Evolutionary conservation across 2,113 vertebrate genomes (phyloP), one percentile per base, ranked within the genome.

Genomic region (Bos javanicus): DNA sequence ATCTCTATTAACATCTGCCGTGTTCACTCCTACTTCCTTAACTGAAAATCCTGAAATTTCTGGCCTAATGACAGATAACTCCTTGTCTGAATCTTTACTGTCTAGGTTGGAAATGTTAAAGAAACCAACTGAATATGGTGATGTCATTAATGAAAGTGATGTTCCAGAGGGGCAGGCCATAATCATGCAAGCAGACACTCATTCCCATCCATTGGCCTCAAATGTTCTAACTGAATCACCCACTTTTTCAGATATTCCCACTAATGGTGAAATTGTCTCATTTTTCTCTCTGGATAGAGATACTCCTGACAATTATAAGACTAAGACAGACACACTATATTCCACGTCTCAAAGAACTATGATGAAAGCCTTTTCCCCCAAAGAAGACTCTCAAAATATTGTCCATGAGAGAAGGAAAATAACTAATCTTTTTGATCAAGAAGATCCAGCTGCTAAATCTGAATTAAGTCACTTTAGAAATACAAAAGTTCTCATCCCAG

Each of bases 381-480:
- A 23, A 89, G 16, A 43, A 91, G 43, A 81, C 15, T 89, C 67
- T 92, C 87, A 81, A 74, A 85, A 89, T 26, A 86, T 10, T 92
- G 5, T 89, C 39, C 30, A 57, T 7, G 15, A 50, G 43, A 74
- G 28, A 85, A 50, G 26, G 6, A 74, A 97, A 85, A 62, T 5
- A 57, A 59, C 67, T 56, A 28, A 50, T 84, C 13, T 85, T 80
- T 89, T 76, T 21, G 23, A 85, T 89, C 74, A 91, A 96, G 74
- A 83, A 91, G 43, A 94, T 81, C 9, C 59, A 89, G 30, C 25
- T 85, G 30, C 67, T 92, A 50, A 74, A 82, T 7, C 85, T 54
- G 21, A 95, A 95, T 71, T 67, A 60, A 84, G 9, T 85, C 84
- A 60, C 33, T 88, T 91, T 62, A 85, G 60, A 96, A 89, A 94